Evolutionary conservation across 2,797 vertebrate genomes (phyloP).

Genomic region (Pipistrellus pygmaeus): DNA sequence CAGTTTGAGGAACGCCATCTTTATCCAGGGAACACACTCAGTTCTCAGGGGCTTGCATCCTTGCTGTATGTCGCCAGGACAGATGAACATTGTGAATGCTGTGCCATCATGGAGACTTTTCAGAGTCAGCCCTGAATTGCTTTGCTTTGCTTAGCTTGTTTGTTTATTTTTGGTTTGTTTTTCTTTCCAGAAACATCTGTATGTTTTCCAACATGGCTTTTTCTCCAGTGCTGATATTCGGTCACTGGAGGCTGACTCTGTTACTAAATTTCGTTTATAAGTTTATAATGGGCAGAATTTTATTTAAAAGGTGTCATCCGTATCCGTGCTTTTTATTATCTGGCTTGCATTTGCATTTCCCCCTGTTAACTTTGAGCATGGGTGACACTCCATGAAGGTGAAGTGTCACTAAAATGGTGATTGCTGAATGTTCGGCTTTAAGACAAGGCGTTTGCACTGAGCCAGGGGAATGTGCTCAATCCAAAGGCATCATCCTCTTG

Average conservation of each 20-base stretch:
- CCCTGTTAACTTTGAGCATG: background rate
- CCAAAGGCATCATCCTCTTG: background rate
- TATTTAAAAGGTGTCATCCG: background rate
- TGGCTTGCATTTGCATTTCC: background rate
- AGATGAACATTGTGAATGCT: background rate
- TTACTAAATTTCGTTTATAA: background rate
- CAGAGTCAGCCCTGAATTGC: background rate
- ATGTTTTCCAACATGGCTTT: background rate
- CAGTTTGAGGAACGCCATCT: background rate
- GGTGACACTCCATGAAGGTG: background rate
- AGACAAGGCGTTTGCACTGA: background rate
- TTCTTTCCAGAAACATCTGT: conserved; percentile 27
- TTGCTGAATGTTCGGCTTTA: background rate
- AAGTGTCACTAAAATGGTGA: background rate
- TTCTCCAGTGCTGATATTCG: background rate
- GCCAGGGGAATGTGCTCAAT: background rate
- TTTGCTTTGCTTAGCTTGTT: background rate
- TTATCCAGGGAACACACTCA: accelerated
- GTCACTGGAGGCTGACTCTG: background rate
- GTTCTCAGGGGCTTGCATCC: background rate
- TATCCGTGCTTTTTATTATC: background rate
- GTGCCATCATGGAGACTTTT: background rate
- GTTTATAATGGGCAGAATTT: background rate
- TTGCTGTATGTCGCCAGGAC: background rate
- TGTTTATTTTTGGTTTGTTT: background rate